phyloP scores from a whole-genome alignment of 2,888 invertebrate genomes.

The Scaptomyza cyrtandrae region DNA sequence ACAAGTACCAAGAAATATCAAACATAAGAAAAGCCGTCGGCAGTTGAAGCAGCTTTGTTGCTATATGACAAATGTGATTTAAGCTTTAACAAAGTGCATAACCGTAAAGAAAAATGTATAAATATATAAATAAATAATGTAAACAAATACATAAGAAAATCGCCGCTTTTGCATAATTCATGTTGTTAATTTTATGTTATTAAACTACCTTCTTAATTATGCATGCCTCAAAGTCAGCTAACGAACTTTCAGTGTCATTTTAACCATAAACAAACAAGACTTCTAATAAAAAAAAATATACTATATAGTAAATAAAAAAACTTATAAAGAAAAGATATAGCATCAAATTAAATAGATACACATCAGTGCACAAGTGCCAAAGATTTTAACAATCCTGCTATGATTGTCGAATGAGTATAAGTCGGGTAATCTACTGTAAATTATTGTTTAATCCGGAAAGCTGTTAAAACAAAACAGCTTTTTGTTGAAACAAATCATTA shows the following conservation, averaged over 20 bases:
- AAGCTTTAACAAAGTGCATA: conserved; percentile 21
- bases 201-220: conserved; percentile 34
- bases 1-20: conserved; percentile 3
- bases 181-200: conserved; percentile 35
- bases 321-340: conserved; percentile 2
- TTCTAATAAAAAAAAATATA: conserved; percentile 1
- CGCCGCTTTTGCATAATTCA: conserved; percentile 38
- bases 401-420: no score
- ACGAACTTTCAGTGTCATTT: conserved; percentile 43
- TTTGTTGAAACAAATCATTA: not conserved
- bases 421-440: not conserved
- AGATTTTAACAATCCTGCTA: no score
- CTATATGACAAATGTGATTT: conserved; percentile 18
- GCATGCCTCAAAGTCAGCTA: conserved; percentile 47
- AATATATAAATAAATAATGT: conserved; percentile 8
- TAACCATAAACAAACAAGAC: conserved; percentile 13
- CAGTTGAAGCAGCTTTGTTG: conserved; percentile 20
- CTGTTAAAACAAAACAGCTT: not conserved
- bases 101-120: not conserved
- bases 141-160: conserved; percentile 3
- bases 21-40: conserved; percentile 31
- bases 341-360: not conserved
- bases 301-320: no score
- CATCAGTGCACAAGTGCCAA: no score
- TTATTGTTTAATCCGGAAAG: not conserved